phyloP scores from a whole-genome alignment of 2,113 vertebrate genomes.

The Emberiza fucata region DNA sequence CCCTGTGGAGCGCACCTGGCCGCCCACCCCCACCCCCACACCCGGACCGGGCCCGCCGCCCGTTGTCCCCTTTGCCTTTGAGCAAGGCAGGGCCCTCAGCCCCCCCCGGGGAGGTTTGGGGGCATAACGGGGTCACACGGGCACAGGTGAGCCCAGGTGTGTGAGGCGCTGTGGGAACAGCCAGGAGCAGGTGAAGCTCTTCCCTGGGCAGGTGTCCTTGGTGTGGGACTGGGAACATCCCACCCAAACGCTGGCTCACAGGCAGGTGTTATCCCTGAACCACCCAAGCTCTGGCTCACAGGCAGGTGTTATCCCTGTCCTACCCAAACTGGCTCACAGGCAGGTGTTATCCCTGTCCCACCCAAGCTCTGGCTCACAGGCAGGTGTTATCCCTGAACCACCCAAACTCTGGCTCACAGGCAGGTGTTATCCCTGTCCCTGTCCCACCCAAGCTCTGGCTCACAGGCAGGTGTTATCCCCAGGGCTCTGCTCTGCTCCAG shows the following conservation, averaged over 20 bases:
- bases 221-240: background rate
- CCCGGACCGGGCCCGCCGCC: too few species aligned
- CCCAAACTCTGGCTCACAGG: rapidly evolving
- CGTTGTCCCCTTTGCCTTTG: background rate
- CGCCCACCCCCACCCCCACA: background rate
- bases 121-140: rapidly evolving
- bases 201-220: background rate
- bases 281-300: background rate
- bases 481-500: rapidly evolving
- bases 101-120: rapidly evolving
- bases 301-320: background rate
- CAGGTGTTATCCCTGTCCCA: background rate
- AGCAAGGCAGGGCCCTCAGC: background rate
- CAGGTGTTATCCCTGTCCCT: background rate
- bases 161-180: background rate
- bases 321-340: rapidly evolving
- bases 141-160: rapidly evolving
- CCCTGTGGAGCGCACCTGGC: background rate
- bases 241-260: background rate
- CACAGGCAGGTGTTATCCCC: background rate
- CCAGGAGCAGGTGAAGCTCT: background rate
- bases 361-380: background rate
- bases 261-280: background rate
- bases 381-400: background rate
- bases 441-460: rapidly evolving